These are phyloP conservation scores for Pterostichus madidus DNA, from an alignment of 2,888 invertebrate species.

Conservation along the genomic window DNA sequence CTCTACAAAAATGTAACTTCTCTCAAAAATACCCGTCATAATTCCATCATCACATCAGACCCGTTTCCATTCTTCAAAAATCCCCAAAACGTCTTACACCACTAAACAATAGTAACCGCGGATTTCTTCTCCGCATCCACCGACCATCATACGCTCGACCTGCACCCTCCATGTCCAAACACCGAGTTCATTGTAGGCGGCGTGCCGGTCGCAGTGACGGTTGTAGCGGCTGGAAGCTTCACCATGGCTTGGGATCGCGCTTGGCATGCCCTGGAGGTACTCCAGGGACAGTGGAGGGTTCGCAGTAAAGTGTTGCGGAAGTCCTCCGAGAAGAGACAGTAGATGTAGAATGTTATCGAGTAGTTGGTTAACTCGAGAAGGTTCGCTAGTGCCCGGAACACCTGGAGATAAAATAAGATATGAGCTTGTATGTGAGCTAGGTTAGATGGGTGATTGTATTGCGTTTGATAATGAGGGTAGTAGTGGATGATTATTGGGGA, in stretches of 20 bases:
- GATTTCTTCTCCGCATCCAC: conserved; percentile 28
- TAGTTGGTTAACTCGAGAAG: conserved; percentile 87
- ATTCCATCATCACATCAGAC: neutral
- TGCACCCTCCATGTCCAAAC: conserved; percentile 6
- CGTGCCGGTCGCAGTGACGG: conserved; percentile 53
- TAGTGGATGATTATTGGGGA: neutral
- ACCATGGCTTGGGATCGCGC: conserved; percentile 37
- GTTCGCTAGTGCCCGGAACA: conserved; percentile 86
- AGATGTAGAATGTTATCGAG: conserved; percentile 88
- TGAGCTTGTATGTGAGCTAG: neutral
- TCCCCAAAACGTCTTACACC: neutral
- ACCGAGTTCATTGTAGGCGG: conserved; percentile 59
- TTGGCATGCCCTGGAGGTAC: conserved; percentile 70
- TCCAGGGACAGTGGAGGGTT: conserved; percentile 82
- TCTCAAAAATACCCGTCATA: conserved; percentile 12
- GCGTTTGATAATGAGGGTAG: conserved; percentile 27
- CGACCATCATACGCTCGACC: conserved; percentile 60
- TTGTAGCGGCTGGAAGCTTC: conserved; percentile 55
- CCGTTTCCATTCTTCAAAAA: neutral
- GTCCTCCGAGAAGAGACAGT: conserved; percentile 88
- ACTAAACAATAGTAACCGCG: conserved; percentile 26
- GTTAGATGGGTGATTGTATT: neutral
- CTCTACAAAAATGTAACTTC: neutral
- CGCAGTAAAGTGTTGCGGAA: conserved; percentile 85
- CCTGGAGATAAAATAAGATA: conserved; percentile 75